Base-by-base conservation (phyloP, 2,797 vertebrate genomes). In the Fratercula arctica region DNA sequence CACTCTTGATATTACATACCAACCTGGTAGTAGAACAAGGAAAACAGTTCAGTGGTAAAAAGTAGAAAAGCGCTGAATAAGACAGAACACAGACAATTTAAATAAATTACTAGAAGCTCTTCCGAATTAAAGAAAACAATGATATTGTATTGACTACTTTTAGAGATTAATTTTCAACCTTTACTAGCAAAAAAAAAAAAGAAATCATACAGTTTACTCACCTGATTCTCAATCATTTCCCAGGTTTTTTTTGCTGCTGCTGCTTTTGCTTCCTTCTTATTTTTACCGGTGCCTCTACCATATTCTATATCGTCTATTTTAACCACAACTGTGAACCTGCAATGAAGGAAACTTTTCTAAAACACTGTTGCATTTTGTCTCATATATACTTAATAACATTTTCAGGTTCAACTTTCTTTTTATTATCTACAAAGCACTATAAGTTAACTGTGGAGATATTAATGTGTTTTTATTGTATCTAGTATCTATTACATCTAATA, bases 211-310 rank as follows among this genome's bases (percentile, higher is more conserved):
- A 25, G 48, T 67, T 87, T 63, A 85, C 97, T 95, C 92, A 97
- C 95, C 95, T 74, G 19, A 23, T 66, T 2, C 9, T 50, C 1
- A 95, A 98, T 95, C 6, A 56, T 89, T 25, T 95, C 33, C 57
- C 97, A 54, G 0, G 98, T 73, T 16, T 72, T 19, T 83, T 68
- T 72, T 85, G 98, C 98, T 39, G 98, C 98, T 43, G 6, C 26
- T 57, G 94, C 96, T 96, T 3, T 98, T 60, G 98, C 98, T 19
- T 96, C 95, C 75, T 95, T 98, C 91, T 97, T 98, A 73, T 39
- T 74, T 98, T 43, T 98, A 50, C 96, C 98, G 85, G 67, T 89
- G 12, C 92, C 97, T 73, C 1, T 7, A 60, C 95, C 92, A 73
- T 97, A 98, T 56, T 61, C 1, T 80, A 2, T 33, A 3, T 2